Percentiles rank a stretch among this genome's conserved stretches.
Conservation (phyloP, 1,140 invertebrate species). For the Homalodisca vitripennis region DNA sequence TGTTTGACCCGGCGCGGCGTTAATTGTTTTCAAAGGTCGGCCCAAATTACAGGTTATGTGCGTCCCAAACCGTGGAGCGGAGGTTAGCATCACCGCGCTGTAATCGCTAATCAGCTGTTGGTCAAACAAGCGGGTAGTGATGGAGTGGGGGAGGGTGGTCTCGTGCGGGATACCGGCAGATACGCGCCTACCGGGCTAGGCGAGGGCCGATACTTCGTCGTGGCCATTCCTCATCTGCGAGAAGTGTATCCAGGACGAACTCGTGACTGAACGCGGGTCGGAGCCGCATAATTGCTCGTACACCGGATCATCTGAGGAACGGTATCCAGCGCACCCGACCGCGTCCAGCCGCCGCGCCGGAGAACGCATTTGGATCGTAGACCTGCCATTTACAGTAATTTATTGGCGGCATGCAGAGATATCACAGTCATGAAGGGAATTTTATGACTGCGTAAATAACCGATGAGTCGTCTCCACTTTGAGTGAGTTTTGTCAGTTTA, state of each 20-base stretch:
- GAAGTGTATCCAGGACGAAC: not conserved
- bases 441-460: too few species aligned
- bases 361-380: too few species aligned
- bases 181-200: too few species aligned
- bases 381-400: too few species aligned
- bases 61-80: not conserved
- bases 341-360: too few species aligned
- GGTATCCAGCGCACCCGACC: not conserved
- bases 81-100: not conserved
- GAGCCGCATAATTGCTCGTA: not conserved
- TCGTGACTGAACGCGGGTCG: not conserved
- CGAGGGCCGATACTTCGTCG: not conserved
- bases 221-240: not conserved
- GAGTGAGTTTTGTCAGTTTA: too few species aligned
- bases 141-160: too few species aligned
- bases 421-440: too few species aligned
- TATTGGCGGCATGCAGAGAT: too few species aligned
- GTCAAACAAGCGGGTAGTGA: not conserved
- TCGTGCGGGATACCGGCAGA: not conserved
- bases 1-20: not conserved
- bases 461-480: too few species aligned
- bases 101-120: not conserved
- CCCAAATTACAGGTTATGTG: conserved; percentile 5
- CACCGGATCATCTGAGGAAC: too few species aligned
- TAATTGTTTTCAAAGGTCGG: conserved; percentile 24